phyloP scores from a whole-genome alignment of 1,140 invertebrate genomes.

The Nephila pilipes region DNA sequence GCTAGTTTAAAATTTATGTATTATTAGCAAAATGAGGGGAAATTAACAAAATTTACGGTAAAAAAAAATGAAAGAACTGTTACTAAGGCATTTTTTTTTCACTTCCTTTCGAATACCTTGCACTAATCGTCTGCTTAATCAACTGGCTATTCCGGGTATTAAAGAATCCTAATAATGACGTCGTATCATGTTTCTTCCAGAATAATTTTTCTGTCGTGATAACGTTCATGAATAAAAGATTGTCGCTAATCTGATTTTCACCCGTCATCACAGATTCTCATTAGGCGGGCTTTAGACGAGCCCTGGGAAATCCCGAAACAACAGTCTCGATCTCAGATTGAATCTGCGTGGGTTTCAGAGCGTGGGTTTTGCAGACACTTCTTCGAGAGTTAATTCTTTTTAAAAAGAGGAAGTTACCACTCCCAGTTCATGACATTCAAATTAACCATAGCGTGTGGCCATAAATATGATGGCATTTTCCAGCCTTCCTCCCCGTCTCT shows the following conservation, averaged over 20 bases:
- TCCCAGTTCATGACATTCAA: conserved; percentile 21
- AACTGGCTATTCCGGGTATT: background rate
- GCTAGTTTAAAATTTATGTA: too few species aligned
- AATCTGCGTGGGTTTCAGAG: conserved; percentile 18
- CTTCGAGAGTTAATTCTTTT: conserved; percentile 12
- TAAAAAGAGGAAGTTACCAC: background rate
- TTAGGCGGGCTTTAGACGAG: background rate
- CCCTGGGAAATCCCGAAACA: background rate
- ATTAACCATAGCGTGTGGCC: background rate
- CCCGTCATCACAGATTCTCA: conserved; percentile 12
- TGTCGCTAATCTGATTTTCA: conserved; percentile 27
- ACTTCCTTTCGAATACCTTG: background rate
- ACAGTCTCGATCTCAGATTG: background rate
- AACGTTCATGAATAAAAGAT: conserved; percentile 12
- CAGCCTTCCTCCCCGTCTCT: background rate
- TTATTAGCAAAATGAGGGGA: too few species aligned
- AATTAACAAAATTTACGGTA: too few species aligned
- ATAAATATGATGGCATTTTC: background rate
- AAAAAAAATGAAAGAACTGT: background rate
- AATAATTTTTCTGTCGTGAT: conserved; percentile 24
- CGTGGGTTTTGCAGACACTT: conserved; percentile 7
- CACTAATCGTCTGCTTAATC: background rate
- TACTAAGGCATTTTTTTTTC: background rate
- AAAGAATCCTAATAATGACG: background rate
- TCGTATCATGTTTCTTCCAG: conserved; percentile 1